Percentiles rank a stretch among this genome's conserved stretches.
Conservation (phyloP, 2,113 vertebrate genomes). For the Pithys albifrons region DNA sequence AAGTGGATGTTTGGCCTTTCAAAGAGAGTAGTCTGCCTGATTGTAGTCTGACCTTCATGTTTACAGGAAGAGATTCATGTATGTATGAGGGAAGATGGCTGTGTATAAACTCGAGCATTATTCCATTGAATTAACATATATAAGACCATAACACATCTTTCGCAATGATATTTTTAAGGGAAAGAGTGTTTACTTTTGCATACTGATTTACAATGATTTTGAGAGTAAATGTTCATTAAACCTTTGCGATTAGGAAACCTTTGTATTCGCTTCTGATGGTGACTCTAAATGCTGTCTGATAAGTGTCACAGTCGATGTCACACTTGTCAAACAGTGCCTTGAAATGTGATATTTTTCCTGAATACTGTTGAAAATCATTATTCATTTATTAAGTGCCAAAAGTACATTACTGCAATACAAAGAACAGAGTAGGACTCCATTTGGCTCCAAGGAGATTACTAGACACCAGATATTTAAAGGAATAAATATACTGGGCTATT, state of each 20-base stretch:
- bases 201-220: neutral
- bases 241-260: neutral
- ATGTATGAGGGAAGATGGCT: neutral
- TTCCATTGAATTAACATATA: neutral
- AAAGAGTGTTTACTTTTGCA: neutral
- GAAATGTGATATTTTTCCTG: neutral
- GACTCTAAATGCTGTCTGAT: neutral
- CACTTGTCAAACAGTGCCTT: neutral
- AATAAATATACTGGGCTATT: neutral
- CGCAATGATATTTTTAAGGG: neutral
- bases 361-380: slow-evolving; percentile 17
- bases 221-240: neutral
- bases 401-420: neutral
- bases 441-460: slow-evolving; percentile 11
- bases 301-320: neutral
- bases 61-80: neutral
- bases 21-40: neutral
- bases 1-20: neutral
- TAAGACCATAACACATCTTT: neutral
- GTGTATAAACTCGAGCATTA: neutral
- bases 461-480: slow-evolving; percentile 18
- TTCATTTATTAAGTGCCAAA: slow-evolving; percentile 24
- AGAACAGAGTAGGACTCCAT: neutral
- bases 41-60: neutral
- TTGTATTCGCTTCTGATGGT: neutral